Conservation (phyloP, 30 jellyfish, hydroid and myxozoan species). For the Catostylus mosaicus region DNA sequence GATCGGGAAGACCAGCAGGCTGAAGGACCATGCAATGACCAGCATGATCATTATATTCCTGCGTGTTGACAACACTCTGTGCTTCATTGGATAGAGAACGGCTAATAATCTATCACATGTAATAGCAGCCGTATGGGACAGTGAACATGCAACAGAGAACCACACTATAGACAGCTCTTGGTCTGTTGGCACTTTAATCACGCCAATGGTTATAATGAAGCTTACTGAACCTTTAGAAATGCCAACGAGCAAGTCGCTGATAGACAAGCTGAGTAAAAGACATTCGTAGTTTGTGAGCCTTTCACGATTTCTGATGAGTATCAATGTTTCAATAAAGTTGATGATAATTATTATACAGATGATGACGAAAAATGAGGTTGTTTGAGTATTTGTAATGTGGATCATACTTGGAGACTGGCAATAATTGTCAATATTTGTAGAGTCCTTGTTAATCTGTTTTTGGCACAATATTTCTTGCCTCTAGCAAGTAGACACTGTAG, state of each 20-base stretch:
- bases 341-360: background rate
- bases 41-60: background rate
- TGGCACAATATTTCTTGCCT: too few species aligned
- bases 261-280: constrained; percentile 8
- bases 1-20: background rate
- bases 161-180: background rate
- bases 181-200: background rate
- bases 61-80: background rate
- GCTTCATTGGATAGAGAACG: background rate
- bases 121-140: background rate
- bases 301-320: background rate
- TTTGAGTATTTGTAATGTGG: background rate
- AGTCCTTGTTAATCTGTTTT: background rate
- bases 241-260: constrained; percentile 20
- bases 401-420: background rate
- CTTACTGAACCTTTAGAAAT: background rate
- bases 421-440: background rate
- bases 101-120: background rate
- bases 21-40: background rate
- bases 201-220: background rate
- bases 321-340: background rate
- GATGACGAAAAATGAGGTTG: background rate
- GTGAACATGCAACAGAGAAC: constrained; percentile 3
- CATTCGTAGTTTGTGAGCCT: constrained; percentile 2
- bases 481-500: too few species aligned